Percentiles rank a stretch among this genome's conserved stretches.
These are phyloP conservation scores for Pseudococcus viburni DNA, from an alignment of 2,888 invertebrate genomes.

Conservation along the genomic window DNA sequence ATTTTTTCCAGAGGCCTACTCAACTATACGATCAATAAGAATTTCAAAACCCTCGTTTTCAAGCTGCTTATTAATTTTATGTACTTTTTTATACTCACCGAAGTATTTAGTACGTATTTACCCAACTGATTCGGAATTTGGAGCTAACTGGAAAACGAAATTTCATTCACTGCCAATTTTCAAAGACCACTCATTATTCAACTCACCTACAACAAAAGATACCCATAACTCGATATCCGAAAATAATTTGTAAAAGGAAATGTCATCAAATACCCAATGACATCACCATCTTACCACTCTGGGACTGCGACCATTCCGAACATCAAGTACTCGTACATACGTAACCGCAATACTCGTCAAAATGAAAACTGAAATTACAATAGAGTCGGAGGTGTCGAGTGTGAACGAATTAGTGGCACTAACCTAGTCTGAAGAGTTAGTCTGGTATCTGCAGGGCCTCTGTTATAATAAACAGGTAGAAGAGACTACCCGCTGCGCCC, in stretches of 20 bases:
- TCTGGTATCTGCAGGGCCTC: slow-evolving; percentile 48
- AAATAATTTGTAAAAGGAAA: background rate
- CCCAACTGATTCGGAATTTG: no score
- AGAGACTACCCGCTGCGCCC: slow-evolving; percentile 59
- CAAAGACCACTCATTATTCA: no score
- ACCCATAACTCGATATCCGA: no score
- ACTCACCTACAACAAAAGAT: no score
- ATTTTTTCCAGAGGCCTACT: no score
- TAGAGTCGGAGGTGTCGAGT: slow-evolving; percentile 42
- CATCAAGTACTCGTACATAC: background rate
- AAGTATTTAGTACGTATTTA: no score
- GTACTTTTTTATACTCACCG: no score
- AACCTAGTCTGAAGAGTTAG: slow-evolving; percentile 40
- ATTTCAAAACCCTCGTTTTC: no score
- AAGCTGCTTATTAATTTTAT: no score
- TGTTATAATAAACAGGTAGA: slow-evolving; percentile 54
- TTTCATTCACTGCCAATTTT: no score
- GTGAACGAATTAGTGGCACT: slow-evolving; percentile 57
- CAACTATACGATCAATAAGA: no score
- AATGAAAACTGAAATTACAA: slow-evolving; percentile 55
- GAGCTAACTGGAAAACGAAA: no score
- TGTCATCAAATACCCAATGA: background rate
- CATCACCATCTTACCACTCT: background rate
- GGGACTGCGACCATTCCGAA: background rate
- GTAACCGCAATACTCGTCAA: slow-evolving; percentile 36